A percentile compares a stretch with the other conserved stretches of the same genome.
Evolutionary conservation across 1,140 invertebrate species (phyloP).

Genomic region (Thaumetopoea pityocampa): DNA sequence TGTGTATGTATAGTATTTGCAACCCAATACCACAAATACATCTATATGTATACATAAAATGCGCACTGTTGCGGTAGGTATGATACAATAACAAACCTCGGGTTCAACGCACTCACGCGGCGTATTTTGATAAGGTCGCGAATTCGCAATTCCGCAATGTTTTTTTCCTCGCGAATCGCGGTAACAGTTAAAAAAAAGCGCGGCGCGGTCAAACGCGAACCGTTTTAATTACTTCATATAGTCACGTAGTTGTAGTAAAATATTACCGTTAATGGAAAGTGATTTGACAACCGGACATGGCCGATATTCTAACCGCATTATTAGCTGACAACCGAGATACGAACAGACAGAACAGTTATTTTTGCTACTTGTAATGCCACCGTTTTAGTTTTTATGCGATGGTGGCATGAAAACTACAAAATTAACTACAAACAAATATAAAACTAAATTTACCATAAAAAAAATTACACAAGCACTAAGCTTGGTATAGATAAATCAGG

Average conservation of each 20-base stretch:
- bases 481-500: no score
- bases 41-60: conserved; percentile 13
- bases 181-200: conserved; percentile 62
- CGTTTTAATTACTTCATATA: conserved; percentile 73
- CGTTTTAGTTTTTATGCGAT: no score
- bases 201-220: conserved; percentile 43
- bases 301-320: conserved; percentile 12
- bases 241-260: conserved; percentile 54
- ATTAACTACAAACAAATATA: no score
- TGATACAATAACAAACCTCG: conserved; percentile 24
- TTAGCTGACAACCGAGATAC: neutral
- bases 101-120: conserved; percentile 33
- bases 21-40: conserved; percentile 13
- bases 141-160: conserved; percentile 54
- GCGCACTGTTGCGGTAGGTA: conserved; percentile 21
- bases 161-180: conserved; percentile 48
- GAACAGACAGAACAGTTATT: neutral
- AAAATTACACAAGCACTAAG: no score
- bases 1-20: no score
- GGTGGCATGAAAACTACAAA: no score
- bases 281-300: conserved; percentile 44
- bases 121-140: conserved; percentile 64
- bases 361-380: neutral
- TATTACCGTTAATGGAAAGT: conserved; percentile 65
- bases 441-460: no score